Base-by-base conservation (phyloP, 2,113 vertebrate genomes). In the Todiramphus chloris region DNA sequence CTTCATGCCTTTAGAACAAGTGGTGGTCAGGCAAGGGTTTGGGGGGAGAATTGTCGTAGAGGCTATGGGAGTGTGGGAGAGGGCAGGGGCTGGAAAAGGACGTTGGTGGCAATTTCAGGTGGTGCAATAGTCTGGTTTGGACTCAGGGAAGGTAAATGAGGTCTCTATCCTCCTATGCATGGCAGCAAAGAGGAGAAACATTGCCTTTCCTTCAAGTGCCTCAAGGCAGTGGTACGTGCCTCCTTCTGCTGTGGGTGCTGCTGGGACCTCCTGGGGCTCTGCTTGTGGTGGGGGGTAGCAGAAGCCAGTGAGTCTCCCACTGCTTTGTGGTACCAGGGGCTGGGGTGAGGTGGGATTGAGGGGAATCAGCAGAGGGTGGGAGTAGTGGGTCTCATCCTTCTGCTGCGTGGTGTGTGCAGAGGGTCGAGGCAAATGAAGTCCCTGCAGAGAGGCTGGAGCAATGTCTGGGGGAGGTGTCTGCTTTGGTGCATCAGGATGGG, bases 361-460 rank as follows among this genome's bases (percentile, higher is more conserved):
- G 48, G 60, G 16, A 44, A 43, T 50, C 19, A 55, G 55, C 31
- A 46, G 33, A 37, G 8, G 5, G 23, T 30, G 63, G 35, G 13
- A 0, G 1, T 13, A 27, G 43, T 2, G 18, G 17, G 9, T 64
- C 73, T 63, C 1, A 13, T 63, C 19, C 48, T 67, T 50, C 56
- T 64, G 46, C 46, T 3, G 2, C 2, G 2, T 21, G 25, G 30
- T 33, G n/a, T 37, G n/a, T 24, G 15, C 43, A 63, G 62, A 48
- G 66, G n/a, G 10, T 33, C 1, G 2, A 67, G 53, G 6, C 30
- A 55, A 55, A 33, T 3, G 27, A 24, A 56, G 62, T 50, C 33
- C 23, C 33, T 1, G 1, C 0, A 1, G 63, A 72, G 66, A 25
- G 35, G 59, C 39, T 44, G 66, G 35, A 72, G 39, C 6, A 3